Conservation (phyloP, 2,113 vertebrate species). For the Ophiodon elongatus region DNA sequence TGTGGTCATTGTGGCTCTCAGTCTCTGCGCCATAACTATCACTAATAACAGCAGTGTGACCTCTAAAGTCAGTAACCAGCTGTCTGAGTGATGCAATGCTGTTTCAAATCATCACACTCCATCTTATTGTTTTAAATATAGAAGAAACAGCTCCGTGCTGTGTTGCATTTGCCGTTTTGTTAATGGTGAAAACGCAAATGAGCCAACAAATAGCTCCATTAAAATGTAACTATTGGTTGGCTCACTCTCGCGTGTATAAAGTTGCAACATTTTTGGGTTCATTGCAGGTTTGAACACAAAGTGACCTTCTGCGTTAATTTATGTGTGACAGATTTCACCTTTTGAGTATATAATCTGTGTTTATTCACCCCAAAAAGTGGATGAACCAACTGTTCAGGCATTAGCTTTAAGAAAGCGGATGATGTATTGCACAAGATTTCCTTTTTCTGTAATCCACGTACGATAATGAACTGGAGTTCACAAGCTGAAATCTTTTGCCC, state of each 20-base stretch:
- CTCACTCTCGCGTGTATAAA: neutral
- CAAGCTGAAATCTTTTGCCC: neutral
- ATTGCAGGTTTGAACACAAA: neutral
- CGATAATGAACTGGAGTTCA: neutral
- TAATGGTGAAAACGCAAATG: neutral
- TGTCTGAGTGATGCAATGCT: neutral
- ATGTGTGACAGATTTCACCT: neutral
- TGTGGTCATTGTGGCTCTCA: constrained; percentile 26
- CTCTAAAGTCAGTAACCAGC: neutral
- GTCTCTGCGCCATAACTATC: neutral
- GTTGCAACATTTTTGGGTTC: neutral
- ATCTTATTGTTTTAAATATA: neutral
- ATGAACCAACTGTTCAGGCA: too few relatives aligned
- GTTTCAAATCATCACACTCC: constrained; percentile 18
- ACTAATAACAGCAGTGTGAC: constrained; percentile 17
- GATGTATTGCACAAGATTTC: neutral
- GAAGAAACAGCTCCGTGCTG: neutral
- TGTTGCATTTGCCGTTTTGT: neutral
- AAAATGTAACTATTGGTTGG: neutral
- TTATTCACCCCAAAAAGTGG: neutral
- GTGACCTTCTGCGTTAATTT: neutral
- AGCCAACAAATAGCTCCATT: neutral
- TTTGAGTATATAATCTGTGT: neutral
- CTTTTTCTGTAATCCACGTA: neutral
- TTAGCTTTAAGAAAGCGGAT: neutral